phyloP scores from a whole-genome alignment of 2,797 vertebrate genomes.

The Darevskia nairensis region DNA sequence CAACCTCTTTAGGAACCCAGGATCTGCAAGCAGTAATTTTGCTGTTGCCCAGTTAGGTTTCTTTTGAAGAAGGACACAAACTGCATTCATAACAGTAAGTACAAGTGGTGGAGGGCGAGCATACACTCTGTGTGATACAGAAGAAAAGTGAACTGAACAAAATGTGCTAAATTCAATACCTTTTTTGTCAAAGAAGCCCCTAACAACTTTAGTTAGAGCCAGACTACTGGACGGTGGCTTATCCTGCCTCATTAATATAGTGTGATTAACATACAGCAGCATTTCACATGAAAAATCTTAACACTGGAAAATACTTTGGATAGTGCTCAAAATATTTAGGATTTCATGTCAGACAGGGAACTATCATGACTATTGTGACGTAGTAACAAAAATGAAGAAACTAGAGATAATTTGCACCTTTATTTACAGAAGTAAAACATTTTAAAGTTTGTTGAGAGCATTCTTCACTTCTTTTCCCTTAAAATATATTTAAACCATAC shows the following conservation, averaged over 20 bases:
- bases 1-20: slow-evolving; percentile 75
- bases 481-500: background rate
- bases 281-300: background rate
- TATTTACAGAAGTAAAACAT: background rate
- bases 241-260: background rate
- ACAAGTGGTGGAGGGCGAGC: slow-evolving; percentile 73
- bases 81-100: slow-evolving; percentile 78
- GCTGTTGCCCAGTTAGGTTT: slow-evolving; percentile 75
- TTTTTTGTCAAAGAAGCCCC: background rate
- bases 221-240: background rate
- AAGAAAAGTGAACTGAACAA: background rate
- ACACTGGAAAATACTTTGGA: background rate
- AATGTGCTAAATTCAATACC: slow-evolving; percentile 1
- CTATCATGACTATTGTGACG: background rate
- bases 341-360: background rate
- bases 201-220: background rate
- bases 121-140: slow-evolving; percentile 67
- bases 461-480: background rate
- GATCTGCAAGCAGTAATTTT: slow-evolving; percentile 75
- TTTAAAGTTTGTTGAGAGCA: background rate
- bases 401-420: background rate
- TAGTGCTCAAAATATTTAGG: background rate
- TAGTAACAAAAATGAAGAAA: background rate
- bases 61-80: slow-evolving; percentile 76
- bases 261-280: background rate